Evolutionary conservation across 2,113 vertebrate genomes (phyloP).

Genomic region (Aldabrachelys gigantea): DNA sequence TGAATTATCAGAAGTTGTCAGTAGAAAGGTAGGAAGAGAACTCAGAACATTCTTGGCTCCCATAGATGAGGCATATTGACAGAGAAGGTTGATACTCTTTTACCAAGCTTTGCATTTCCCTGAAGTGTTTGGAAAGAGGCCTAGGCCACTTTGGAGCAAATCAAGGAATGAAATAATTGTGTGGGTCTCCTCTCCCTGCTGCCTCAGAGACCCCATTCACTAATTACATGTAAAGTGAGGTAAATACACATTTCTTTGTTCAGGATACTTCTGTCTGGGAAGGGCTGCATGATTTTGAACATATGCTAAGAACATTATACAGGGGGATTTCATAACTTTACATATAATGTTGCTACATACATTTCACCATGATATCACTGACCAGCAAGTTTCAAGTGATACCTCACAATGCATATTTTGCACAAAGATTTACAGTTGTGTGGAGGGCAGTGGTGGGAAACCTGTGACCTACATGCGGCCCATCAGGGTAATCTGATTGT

Average conservation of each 20-base stretch:
- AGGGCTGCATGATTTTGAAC: neutral
- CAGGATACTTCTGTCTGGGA: neutral
- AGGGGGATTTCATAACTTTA: neutral
- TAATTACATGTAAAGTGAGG: neutral
- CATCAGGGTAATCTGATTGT: too few species aligned
- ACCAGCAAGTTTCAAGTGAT: neutral
- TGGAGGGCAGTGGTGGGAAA: neutral
- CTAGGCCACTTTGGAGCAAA: accelerated
- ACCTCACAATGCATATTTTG: neutral
- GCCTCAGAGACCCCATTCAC: neutral
- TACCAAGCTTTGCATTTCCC: neutral
- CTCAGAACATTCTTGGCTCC: accelerated
- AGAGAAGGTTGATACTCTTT: accelerated
- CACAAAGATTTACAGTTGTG: neutral
- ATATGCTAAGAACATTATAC: neutral
- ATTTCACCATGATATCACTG: neutral
- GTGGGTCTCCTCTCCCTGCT: neutral
- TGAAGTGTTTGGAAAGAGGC: neutral
- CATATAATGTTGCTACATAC: neutral
- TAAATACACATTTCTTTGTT: neutral
- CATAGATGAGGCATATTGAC: accelerated
- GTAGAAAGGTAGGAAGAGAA: neutral
- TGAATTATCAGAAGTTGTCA: neutral
- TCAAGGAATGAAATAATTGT: neutral
- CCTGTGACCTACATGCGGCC: too few species aligned